phyloP scores from a whole-genome alignment of 2,797 vertebrate species.

The Hemitrygon akajei region DNA sequence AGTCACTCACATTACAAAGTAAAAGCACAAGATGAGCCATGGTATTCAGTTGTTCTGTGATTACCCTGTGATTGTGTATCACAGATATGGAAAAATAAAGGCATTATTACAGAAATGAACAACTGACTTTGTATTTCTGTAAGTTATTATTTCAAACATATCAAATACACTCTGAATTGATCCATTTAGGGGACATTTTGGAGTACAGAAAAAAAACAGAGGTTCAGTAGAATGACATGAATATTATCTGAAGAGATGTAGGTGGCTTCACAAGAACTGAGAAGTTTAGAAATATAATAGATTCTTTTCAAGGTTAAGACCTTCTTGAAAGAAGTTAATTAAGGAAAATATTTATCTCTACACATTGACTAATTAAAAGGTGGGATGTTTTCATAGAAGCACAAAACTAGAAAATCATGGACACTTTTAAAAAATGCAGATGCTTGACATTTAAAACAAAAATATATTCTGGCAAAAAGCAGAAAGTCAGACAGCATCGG shows the following conservation, averaged over 20 bases:
- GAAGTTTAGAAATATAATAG: not conserved
- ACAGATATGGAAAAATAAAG: not conserved
- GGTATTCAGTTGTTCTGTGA: not conserved
- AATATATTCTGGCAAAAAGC: no score
- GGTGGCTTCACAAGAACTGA: not conserved
- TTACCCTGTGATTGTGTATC: not conserved
- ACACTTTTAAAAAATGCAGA: no score
- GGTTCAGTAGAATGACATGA: not conserved
- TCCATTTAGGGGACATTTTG: not conserved
- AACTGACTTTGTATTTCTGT: not conserved
- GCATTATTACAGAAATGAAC: not conserved
- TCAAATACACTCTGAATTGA: no score
- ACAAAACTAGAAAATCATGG: not conserved
- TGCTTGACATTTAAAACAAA: no score
- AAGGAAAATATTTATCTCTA: not conserved
- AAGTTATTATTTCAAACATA: not conserved
- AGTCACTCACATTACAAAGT: not conserved
- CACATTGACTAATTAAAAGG: not conserved
- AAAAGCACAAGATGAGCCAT: not conserved
- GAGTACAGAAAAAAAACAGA: not conserved
- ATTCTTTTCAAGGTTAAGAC: not conserved
- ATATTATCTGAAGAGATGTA: not conserved
- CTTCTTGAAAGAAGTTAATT: not conserved
- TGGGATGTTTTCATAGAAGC: not conserved
- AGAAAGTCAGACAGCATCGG: no score